Conservation (phyloP, 2,797 vertebrate species). For the Hipposideros larvatus region DNA sequence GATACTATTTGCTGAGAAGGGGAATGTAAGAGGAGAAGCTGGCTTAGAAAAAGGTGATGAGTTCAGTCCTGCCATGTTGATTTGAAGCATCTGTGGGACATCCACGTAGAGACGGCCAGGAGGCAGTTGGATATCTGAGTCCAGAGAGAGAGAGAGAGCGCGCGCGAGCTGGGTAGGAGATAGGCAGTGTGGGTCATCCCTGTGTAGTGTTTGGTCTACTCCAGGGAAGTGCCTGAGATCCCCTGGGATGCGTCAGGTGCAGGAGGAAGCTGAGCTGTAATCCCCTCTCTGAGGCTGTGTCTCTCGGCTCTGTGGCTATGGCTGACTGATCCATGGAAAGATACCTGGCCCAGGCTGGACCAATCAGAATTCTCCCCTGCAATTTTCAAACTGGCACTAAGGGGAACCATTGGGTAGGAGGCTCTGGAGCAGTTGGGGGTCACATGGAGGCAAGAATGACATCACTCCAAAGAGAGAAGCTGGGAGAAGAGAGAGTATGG, state of each 20-base stretch:
- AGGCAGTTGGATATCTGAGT: not conserved
- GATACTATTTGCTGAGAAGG: not conserved
- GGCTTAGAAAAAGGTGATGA: not conserved
- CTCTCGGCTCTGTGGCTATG: not conserved
- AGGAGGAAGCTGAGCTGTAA: not conserved
- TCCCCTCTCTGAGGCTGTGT: not conserved
- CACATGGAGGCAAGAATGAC: not conserved
- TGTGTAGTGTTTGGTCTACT: not conserved
- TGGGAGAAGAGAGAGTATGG: not conserved
- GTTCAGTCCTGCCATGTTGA: not conserved
- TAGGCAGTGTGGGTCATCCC: not conserved
- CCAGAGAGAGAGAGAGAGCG: not conserved
- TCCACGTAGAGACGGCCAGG: not conserved
- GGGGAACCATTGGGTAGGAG: not conserved
- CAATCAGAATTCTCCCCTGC: conserved; percentile 38
- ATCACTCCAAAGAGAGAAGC: conserved; percentile 15
- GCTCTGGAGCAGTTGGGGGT: not conserved
- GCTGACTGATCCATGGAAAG: not conserved
- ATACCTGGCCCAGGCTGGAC: not conserved
- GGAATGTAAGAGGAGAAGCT: not conserved
- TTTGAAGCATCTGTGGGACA: not conserved
- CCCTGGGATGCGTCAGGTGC: not conserved
- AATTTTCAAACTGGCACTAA: not conserved
- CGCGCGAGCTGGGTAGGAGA: not conserved
- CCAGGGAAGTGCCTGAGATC: not conserved